phyloP scores from a whole-genome alignment of 2,797 vertebrate species.

The Chelon labrosus region DNA sequence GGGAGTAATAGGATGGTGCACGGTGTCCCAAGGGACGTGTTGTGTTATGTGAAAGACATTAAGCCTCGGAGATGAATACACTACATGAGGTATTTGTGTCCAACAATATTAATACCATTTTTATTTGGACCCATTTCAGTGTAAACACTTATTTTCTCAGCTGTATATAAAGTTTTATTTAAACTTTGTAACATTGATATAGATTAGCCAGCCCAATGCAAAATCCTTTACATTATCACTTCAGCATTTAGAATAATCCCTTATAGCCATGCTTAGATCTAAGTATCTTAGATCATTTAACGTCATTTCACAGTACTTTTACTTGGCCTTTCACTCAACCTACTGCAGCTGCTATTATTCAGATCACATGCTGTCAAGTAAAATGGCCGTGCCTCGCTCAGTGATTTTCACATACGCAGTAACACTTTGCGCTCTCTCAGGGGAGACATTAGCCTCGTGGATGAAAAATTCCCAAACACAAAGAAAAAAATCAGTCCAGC shows the following conservation, averaged over 20 bases:
- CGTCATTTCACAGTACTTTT: neutral
- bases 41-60: constrained; percentile 3
- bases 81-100: neutral
- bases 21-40: constrained; percentile 12
- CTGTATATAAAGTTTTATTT: neutral
- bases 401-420: constrained; percentile 21
- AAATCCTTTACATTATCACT: neutral
- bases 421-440: constrained; percentile 30
- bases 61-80: neutral
- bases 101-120: neutral
- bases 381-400: constrained; percentile 20
- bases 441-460: constrained; percentile 30
- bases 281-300: too few species aligned
- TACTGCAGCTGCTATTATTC: constrained; percentile 28
- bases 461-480: constrained; percentile 31
- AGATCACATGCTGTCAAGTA: constrained; percentile 15
- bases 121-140: neutral
- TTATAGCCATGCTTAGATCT: neutral
- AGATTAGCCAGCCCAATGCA: neutral
- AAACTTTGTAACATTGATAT: neutral
- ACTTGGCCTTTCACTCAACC: constrained; percentile 6
- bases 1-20: constrained; percentile 5
- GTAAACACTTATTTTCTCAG: too few species aligned
- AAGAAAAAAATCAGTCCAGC: neutral
- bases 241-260: neutral